Conservation (phyloP, 2,797 vertebrate genomes). For the Sardinella longiceps region DNA sequence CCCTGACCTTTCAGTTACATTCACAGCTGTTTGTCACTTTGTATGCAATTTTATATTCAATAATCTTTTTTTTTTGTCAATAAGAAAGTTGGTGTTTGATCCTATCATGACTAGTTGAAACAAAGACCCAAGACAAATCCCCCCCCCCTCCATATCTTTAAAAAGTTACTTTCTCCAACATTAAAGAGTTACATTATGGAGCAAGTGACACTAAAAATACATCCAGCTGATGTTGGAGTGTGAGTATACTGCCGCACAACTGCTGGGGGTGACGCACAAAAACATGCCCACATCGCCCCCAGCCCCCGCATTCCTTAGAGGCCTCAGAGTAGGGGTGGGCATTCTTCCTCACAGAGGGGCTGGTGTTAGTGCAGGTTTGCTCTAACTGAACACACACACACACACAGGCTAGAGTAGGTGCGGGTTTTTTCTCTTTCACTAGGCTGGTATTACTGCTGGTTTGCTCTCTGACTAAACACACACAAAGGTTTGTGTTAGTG, state of each 20-base stretch:
- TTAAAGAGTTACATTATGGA: background rate
- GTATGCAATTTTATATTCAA: too few relatives aligned
- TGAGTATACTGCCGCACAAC: slow-evolving; percentile 3
- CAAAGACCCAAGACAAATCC: too few relatives aligned
- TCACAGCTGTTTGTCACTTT: too few relatives aligned
- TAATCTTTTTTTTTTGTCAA: too few relatives aligned
- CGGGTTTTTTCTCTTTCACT: background rate
- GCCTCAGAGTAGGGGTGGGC: background rate
- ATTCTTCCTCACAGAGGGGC: slow-evolving; percentile 13
- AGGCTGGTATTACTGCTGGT: too few relatives aligned
- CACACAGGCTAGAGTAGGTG: background rate
- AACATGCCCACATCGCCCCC: background rate
- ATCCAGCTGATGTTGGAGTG: background rate
- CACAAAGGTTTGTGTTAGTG: background rate
- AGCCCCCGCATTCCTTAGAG: slow-evolving; percentile 8
- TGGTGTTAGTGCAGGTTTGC: slow-evolving; percentile 24
- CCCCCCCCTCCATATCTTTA: too few relatives aligned
- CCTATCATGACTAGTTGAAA: too few relatives aligned
- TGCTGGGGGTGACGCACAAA: slow-evolving; percentile 22
- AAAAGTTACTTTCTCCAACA: background rate
- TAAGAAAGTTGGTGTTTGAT: too few relatives aligned
- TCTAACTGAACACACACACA: background rate
- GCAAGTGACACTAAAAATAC: background rate
- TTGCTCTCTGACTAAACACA: background rate
- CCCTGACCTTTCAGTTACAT: too few relatives aligned